Evolutionary conservation across 2,797 vertebrate genomes (phyloP).

Genomic region (Calcarius lapponicus): DNA sequence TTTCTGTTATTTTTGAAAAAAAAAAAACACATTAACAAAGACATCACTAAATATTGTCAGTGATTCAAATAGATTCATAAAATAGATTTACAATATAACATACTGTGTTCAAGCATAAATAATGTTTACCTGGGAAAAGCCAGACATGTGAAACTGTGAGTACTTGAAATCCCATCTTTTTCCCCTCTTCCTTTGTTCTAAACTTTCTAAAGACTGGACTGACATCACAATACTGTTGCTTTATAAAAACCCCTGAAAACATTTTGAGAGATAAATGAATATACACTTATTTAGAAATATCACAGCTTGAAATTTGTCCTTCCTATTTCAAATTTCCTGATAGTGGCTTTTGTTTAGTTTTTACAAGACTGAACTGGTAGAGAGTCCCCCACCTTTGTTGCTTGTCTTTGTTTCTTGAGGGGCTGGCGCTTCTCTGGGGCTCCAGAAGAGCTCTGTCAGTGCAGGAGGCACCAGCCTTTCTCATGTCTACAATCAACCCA

Average conservation of each 20-base stretch:
- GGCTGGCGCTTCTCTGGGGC: neutral
- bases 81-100: neutral
- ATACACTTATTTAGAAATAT: neutral
- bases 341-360: neutral
- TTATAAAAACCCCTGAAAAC: neutral
- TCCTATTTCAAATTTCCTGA: neutral
- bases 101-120: neutral
- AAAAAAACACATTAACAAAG: neutral
- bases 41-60: neutral
- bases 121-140: neutral
- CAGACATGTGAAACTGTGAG: neutral
- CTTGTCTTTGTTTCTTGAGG: neutral
- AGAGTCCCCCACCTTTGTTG: rapidly evolving
- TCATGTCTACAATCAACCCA: neutral
- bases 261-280: neutral
- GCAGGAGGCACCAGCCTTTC: neutral
- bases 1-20: neutral
- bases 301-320: neutral
- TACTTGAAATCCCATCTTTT: neutral
- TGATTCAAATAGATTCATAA: neutral
- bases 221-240: neutral
- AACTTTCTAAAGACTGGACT: neutral
- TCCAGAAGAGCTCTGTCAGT: neutral
- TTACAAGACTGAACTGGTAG: neutral
- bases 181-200: neutral